Base-by-base conservation (phyloP, 2,113 vertebrate species). In the Gracilinanus agilis region DNA sequence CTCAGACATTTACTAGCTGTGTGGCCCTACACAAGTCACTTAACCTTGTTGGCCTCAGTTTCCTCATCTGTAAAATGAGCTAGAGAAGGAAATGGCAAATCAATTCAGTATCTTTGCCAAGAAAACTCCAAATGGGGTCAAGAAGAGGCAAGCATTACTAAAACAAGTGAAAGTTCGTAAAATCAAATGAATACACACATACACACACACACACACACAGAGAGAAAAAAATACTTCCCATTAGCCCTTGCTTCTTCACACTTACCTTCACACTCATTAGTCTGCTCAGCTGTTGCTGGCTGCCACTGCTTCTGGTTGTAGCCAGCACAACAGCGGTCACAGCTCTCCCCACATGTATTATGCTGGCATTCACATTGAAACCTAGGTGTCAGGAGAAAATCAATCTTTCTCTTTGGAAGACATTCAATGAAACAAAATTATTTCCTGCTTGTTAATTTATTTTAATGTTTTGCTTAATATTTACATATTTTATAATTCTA, bases 291-390 rank as follows among this genome's bases (percentile, higher is more conserved):
- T 12, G 98, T 98, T 44, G 99, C 99, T 0, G 99, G 98, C 53
- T 93, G 98, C 99, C 99, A 99, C 25, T 90, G 98, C 95, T 98
- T 99, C 98, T 99, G 99, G 93, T 99, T 98, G 96, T 99, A 99
- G 34, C 99, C 99, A 0, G 98, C 98, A 61, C 99, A 99, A 98
- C 99, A 99, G 96, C 0, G 99, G 94, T 99, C 98, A 97, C 99
- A 99, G 10, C 99, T 99, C 96, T 99, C 98, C 3, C 99, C 99
- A 44, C 99, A 99, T 91, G 99, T 99, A 97, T 99, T 99, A 97
- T 99, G 99, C 93, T 98, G 99, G 98, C 99, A 99, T 94, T 99
- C 98, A 92, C 99, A 99, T 49, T 98, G 99, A 94, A 98, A 99
- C 95, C 99, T 99, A 93, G 24, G 90, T 55, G 56, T 90, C 94